Evolutionary conservation across 2,797 vertebrate genomes (phyloP), one percentile per base, ranked within the genome.

Genomic region (Amniataba percoides): DNA sequence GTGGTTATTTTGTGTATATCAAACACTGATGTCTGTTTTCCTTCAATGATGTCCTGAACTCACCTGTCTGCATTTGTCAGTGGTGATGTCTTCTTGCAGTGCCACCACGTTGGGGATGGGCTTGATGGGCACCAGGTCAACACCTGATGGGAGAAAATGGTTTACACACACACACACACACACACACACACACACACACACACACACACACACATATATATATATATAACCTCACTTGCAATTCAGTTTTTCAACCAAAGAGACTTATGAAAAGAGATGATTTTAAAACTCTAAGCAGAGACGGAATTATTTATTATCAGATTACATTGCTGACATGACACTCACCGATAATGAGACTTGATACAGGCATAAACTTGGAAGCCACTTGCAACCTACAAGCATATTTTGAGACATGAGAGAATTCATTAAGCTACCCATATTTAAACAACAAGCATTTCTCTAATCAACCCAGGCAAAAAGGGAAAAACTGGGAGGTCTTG

Each of bases 321-420:
- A 42, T 11, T 6, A 58, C 34, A 40, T 3, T 63, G 23, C 62
- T 25, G 16, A 68, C 5, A 56, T n/a, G 2, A 27, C 1, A 93
- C 97, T 97, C 87, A 99, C 98, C 98, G 40, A 99, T 96, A 42
- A 99, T 95, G 45, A 99, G 95, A 89, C 98, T 99, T 77, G 98
- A 99, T 52, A 99, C 95, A 0, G 98, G 98, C 98, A 99, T 99
- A 87, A 99, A 99, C 60, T 98, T 99, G 39, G 98, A 96, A 0
- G 98, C 98, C 79, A 99, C 98, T 56, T 99, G 98, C 65, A 99
- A 85, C 98, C 98, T 99, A 64, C 0, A 66, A 83, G 1, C 19
- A 80, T 1, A 80, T 25, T 64, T 52, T 27, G 1, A 49, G 21
- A 74, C 6, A 72, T 13, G 5, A 61, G 39, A 42, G 1, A n/a